A percentile compares a stretch with the other conserved stretches of the same genome.
These are phyloP conservation scores for Nanorana parkeri DNA, from an alignment of 2,113 vertebrate genomes.

Conservation along the genomic window DNA sequence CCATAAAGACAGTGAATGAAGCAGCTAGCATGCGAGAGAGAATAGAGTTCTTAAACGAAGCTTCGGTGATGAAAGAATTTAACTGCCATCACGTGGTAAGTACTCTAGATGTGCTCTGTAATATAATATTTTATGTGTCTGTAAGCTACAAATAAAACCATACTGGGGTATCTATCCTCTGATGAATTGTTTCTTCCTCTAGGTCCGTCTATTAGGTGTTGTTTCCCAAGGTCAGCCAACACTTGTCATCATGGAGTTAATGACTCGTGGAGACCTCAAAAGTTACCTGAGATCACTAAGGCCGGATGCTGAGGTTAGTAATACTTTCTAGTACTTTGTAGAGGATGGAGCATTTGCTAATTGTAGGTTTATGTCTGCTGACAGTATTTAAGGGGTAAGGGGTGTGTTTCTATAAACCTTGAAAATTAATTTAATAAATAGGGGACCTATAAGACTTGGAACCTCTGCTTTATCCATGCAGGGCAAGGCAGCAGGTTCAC, in stretches of 20 bases:
- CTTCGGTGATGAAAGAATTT: slow-evolving; percentile 99
- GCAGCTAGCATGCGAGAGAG: slow-evolving; percentile 95
- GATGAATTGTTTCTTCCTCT: slow-evolving; percentile 11
- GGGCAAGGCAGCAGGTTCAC: too few relatives aligned
- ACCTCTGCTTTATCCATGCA: too few relatives aligned
- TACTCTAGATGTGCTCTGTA: background rate
- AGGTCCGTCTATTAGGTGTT: slow-evolving; percentile 96
- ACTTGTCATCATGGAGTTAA: slow-evolving; percentile 98
- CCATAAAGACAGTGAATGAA: slow-evolving; percentile 98
- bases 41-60: slow-evolving; percentile 97
- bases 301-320: slow-evolving; percentile 84
- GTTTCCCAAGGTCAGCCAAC: slow-evolving; percentile 98
- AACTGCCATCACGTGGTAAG: slow-evolving; percentile 99
- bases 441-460: too few relatives aligned
- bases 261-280: slow-evolving; percentile 97
- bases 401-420: too few relatives aligned
- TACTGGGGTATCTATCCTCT: background rate
- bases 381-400: too few relatives aligned
- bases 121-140: background rate
- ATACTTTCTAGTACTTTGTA: background rate
- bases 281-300: slow-evolving; percentile 92
- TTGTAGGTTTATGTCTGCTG: background rate
- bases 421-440: too few relatives aligned
- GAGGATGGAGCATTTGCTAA: background rate
- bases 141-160: too few relatives aligned